phyloP scores from a whole-genome alignment of 2,797 vertebrate species.

The Sebastes goodei region DNA sequence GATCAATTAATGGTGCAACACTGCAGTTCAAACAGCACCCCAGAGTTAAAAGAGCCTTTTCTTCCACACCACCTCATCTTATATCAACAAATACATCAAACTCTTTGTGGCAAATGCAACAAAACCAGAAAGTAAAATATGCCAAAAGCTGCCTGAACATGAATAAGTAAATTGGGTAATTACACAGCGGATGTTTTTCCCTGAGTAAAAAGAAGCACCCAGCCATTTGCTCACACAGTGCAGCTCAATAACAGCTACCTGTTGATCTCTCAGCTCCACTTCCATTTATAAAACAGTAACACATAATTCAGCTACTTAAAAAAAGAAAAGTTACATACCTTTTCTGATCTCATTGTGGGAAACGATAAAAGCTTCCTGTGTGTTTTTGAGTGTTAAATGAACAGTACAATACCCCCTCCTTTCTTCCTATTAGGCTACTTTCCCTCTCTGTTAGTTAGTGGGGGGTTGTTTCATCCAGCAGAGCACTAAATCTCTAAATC shows the following conservation, averaged over 20 bases:
- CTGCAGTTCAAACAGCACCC: not conserved
- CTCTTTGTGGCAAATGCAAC: not conserved
- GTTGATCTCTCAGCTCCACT: constrained; percentile 48
- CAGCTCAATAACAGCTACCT: constrained; percentile 45
- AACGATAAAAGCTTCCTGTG: constrained; percentile 61
- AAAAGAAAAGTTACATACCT: constrained; percentile 74
- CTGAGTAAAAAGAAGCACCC: not conserved
- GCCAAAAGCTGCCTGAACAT: not conserved
- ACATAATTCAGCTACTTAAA: constrained; percentile 25
- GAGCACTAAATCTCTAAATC: constrained; percentile 86
- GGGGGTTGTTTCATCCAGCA: constrained; percentile 82
- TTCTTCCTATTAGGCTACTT: constrained; percentile 72
- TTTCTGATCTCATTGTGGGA: constrained; percentile 77
- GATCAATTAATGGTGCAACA: not conserved
- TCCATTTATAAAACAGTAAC: constrained; percentile 4
- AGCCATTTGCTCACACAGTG: not conserved
- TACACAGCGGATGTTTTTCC: not conserved
- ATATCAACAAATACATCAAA: not conserved
- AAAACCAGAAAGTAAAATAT: not conserved
- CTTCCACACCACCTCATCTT: not conserved
- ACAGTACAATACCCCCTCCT: constrained; percentile 65
- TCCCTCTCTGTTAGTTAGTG: constrained; percentile 77
- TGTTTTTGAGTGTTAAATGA: constrained; percentile 69
- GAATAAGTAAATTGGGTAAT: not conserved
- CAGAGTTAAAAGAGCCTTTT: not conserved